Base-by-base conservation (phyloP, 2,113 vertebrate genomes). In the Puffinus mauretanicus region DNA sequence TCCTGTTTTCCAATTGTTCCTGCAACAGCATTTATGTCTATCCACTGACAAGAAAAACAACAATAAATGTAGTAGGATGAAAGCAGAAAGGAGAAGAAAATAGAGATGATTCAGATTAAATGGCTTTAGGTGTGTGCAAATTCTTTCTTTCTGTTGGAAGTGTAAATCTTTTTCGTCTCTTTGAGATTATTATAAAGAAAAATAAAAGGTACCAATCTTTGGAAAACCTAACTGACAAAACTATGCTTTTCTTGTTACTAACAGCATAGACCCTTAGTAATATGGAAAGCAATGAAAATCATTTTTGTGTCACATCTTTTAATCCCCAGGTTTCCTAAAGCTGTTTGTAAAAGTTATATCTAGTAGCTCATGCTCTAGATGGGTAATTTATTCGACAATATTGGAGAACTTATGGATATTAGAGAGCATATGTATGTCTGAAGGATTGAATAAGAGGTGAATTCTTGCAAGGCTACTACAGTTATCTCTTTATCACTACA, bases 1-100 rank as follows among this genome's bases (percentile, higher is more conserved):
- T 98, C 94, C 92, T 94, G 77, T 96, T 98, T 98, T 95, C 89
- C 94, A 96, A 9, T 97, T 97, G 86, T 94, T 98, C 84, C 87
- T 92, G 87, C 86, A 97, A 96, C 70, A 88, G 62, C 34, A 26
- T 96, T 97, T 93, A 60, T 91, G 64, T 71, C 67, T 97, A 86
- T 86, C 51, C 14, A 46, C 78, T 94, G 78, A 82, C 89, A 87
- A 89, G 44, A 71, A 95, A 83, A 95, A 71, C 77, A 95, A 88
- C n/a, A 93, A 81, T 67, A 95, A 95, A 94, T 73, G 86, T 60
- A 80, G 65, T 30, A 88, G 70, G 32, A 91, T 87, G 46, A 94
- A 96, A 91, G 66, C 26, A 89, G 81, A 94, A 92, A 76, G 14
- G 52, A 92, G 58, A 94, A 93, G 62, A 94, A 93, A 97, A 95